Conservation (phyloP, 2,113 vertebrate species). For the Garra rufa region DNA sequence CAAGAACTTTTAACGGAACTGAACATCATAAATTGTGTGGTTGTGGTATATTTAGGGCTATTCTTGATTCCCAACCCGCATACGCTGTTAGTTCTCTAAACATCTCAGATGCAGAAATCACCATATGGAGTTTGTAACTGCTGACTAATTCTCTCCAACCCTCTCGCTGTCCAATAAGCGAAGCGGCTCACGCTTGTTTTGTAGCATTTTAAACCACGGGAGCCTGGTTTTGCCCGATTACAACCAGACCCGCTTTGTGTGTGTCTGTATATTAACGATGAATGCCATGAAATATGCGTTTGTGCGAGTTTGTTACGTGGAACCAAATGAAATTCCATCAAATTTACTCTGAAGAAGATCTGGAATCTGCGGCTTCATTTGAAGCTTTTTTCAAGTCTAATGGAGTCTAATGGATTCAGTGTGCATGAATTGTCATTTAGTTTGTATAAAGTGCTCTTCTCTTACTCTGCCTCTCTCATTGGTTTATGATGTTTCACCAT, state of each 20-base stretch:
- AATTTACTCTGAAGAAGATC: not conserved
- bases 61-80: not conserved
- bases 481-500: not conserved
- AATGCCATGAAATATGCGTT: conserved; percentile 1
- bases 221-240: conserved; percentile 50
- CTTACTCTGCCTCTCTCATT: conserved; percentile 2
- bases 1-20: not conserved
- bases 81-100: conserved; percentile 13
- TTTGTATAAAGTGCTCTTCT: not conserved
- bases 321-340: conserved; percentile 19
- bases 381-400: not conserved
- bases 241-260: not conserved
- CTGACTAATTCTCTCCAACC: conserved; percentile 54
- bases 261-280: conserved; percentile 12
- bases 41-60: not conserved
- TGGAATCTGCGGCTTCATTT: not conserved
- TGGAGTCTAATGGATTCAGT: not conserved
- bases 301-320: conserved; percentile 7
- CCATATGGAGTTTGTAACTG: conserved; percentile 23
- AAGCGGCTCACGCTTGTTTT: conserved; percentile 38
- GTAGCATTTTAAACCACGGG: conserved; percentile 50
- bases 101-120: conserved; percentile 11
- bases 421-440: not conserved
- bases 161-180: conserved; percentile 12
- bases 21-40: not conserved